Base-by-base conservation (phyloP, 1,140 invertebrate genomes). In the Bombyx mandarina region DNA sequence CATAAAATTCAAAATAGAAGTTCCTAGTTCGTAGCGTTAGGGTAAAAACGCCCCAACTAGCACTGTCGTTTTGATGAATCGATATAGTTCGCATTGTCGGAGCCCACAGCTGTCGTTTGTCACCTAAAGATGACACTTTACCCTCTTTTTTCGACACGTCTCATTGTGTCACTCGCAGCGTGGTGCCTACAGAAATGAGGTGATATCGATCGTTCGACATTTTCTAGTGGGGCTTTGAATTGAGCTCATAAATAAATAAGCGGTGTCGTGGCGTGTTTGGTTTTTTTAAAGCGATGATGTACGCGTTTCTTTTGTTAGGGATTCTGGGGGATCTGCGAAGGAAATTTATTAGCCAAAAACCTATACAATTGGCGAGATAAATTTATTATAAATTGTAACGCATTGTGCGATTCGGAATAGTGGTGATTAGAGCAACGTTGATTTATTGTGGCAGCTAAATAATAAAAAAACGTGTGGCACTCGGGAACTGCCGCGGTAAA, bases 171-270 rank as follows among this genome's bases (percentile, higher is more conserved):
- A 62, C 10, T 62, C 73, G 52, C 77, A 70, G 74, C 75, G 70
- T 76, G 73, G 71, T 61, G 69, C 70, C 71, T 62, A 56, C 62
- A 71, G 68, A 81, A 82, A 82, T 79, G 78, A 82, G 75, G 60
- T 67, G 82, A 85, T 85, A 85, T 81, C 82, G 79, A 84, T 82
- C 80, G 77, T 72, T 75, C 66, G 76, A 79, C 76, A 81, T 81
- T 76, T 66, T 64, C 63, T 69, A 56, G 74, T 73, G 71, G 79
- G 77, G 79, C 72, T 69, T 73, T 80, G 82, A 78, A 82, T 81
- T 78, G 79, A 75, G 72, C 77, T 82, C 79, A 82, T 85, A 85
- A 85, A 85, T 85, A 85, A 82, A 82, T 82, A 82, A 82, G 79
- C 78, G 26, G 71, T 82, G 75, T 82, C 74, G 79, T 77, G 75